These are phyloP conservation scores for Malthinus seriepunctatus DNA, from an alignment of 2,888 invertebrate genomes.

Conservation along the genomic window DNA sequence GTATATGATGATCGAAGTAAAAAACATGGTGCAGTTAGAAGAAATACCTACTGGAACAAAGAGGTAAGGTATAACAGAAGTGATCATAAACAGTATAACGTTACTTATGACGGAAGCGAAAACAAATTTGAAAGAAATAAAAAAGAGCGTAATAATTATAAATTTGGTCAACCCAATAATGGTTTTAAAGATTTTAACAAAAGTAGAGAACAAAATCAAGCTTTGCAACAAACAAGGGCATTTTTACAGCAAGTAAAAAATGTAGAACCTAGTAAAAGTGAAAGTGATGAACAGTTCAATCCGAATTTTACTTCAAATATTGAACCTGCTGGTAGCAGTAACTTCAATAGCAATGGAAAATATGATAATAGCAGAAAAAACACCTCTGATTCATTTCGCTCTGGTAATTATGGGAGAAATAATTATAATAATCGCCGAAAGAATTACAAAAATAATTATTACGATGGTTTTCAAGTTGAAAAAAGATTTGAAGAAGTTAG, in stretches of 20 bases:
- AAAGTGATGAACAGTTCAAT: conserved; percentile 9
- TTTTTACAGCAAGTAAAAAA: conserved; percentile 19
- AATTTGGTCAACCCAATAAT: conserved; percentile 9
- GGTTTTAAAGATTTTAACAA: conserved; percentile 15
- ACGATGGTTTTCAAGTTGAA: not conserved
- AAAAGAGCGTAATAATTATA: conserved; percentile 11
- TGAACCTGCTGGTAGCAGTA: conserved; percentile 4
- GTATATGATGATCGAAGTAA: conserved; percentile 14
- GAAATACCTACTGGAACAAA: conserved; percentile 18
- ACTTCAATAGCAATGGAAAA: conserved; percentile 13
- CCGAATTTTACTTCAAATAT: conserved; percentile 7
- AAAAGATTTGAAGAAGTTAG: not conserved
- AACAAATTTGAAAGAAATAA: conserved; percentile 9
- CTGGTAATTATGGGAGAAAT: too few relatives aligned
- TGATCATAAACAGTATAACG: conserved; percentile 13
- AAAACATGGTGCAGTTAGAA: conserved; percentile 22
- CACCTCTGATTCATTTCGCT: too few relatives aligned
- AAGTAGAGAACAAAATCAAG: conserved; percentile 24
- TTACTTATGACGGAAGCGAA: conserved; percentile 8
- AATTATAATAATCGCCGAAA: conserved; percentile 40
- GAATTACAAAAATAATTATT: conserved; percentile 32
- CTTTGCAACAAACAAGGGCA: conserved; percentile 18
- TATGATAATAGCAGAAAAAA: conserved; percentile 35
- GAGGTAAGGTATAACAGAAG: conserved; percentile 29
- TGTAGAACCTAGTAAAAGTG: conserved; percentile 2